Base-by-base conservation (phyloP, 2,113 vertebrate genomes). In the Daphoenositta chrysoptera region DNA sequence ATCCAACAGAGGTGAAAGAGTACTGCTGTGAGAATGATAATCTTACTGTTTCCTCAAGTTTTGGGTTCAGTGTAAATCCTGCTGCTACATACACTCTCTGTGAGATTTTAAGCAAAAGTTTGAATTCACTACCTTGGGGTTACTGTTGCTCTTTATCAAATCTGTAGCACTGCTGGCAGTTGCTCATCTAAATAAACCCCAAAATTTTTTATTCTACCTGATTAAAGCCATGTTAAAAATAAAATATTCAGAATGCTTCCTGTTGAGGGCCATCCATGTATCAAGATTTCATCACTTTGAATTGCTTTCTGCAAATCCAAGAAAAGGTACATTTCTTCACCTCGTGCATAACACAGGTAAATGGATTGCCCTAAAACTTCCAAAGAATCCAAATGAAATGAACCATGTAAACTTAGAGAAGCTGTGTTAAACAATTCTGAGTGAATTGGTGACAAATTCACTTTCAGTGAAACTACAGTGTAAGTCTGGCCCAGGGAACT, bases 181-280 rank as follows among this genome's bases (percentile, higher is more conserved):
- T 63, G 30, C 27, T 80, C 44, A 27, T 77, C 81, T 80, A 83
- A 88, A 56, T 93, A 69, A 86, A 72, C 15, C 30, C 50, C 39
- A 51, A 31, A 15, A 85, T 37, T 60, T 76, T 84, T 77, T 80
- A 42, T 45, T 50, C 51, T 83, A 37, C 15, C 44, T 83, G 33
- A 83, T 73, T 81, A 86, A 96, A 96, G n/a, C 42, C 24, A 66
- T 81, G 37, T 77, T 30, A 51, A 63, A 91, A 95, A 83, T 40
- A 71, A 85, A 87, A 70, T 73, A 54, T 15, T 88, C 21, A 31
- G 30, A 77, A 69, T 53, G 8, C 15, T 85, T 63, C 63, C 75
- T 70, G 13, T 48, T 90, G 47, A 87, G 71, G 66, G 50, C 78
- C 35, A 70, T 87, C 66, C 24, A 17, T 73, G 16, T 72, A 61